Evolutionary conservation across 1,140 invertebrate genomes (phyloP).

Genomic region (Diorhabda sublineata): DNA sequence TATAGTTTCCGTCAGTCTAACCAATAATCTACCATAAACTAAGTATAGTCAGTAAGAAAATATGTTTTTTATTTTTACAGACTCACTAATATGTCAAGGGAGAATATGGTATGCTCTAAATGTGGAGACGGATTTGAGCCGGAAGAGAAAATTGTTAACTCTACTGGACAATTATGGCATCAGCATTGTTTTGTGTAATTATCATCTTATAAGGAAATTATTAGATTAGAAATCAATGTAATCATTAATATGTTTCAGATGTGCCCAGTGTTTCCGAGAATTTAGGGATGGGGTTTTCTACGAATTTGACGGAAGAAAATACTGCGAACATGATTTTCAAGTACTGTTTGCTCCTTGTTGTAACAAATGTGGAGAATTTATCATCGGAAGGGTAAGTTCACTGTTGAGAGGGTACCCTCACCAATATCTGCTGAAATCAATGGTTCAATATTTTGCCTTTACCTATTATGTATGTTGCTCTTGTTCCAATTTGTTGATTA

Average conservation of each 20-base stretch:
- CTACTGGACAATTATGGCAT: constrained; percentile 97
- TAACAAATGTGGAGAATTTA: constrained; percentile 93
- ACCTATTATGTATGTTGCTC: too few relatives aligned
- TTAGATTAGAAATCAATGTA: constrained; percentile 4
- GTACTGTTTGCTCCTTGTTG: constrained; percentile 98
- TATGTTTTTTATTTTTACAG: constrained; percentile 49
- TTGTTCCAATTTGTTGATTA: too few relatives aligned
- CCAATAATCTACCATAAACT: too few relatives aligned
- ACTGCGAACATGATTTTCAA: constrained; percentile 99
- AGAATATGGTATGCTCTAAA: constrained; percentile 88
- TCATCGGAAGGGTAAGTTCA: constrained; percentile 71
- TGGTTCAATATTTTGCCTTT: too few relatives aligned
- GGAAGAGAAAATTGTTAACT: constrained; percentile 98
- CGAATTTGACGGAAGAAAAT: constrained; percentile 98
- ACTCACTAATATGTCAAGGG: constrained; percentile 73
- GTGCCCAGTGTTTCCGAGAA: constrained; percentile 96
- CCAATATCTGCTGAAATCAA: too few relatives aligned
- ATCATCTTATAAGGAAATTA: constrained; percentile 11
- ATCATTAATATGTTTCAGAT: constrained; percentile 57
- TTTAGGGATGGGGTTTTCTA: constrained; percentile 98
- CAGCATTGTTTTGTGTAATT: constrained; percentile 97
- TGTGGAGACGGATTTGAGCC: constrained; percentile 92
- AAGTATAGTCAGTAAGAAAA: too few relatives aligned
- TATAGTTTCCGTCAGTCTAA: too few relatives aligned
- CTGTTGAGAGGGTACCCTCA: background rate